Percentiles rank a stretch among this genome's conserved stretches.
Evolutionary conservation across 2,888 invertebrate genomes (phyloP).

Genomic region (Eupithecia subumbrata): DNA sequence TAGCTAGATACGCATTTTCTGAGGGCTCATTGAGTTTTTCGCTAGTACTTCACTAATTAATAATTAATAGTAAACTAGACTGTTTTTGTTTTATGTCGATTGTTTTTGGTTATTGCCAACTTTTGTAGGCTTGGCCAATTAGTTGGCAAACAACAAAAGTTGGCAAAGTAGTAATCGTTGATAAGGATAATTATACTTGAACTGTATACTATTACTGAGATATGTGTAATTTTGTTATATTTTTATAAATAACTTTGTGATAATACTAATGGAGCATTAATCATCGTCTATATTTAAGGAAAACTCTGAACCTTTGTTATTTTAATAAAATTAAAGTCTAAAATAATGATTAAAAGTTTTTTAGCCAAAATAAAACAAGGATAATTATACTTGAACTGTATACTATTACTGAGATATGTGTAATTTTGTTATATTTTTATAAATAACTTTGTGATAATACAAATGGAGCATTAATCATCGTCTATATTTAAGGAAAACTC

Average conservation of each 20-base stretch:
- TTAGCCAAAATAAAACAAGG: conserved; percentile 43
- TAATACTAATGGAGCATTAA: conserved; percentile 1
- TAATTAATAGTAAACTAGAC: too few species aligned
- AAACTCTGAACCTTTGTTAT: background rate
- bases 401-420: background rate
- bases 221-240: conserved; percentile 1
- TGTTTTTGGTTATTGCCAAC: background rate
- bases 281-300: background rate
- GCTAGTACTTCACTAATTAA: too few species aligned
- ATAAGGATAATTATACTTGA: background rate
- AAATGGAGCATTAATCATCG: background rate
- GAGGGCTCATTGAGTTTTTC: background rate
- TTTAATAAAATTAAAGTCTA: background rate
- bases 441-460: background rate
- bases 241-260: background rate
- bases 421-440: background rate
- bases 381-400: background rate
- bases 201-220: background rate
- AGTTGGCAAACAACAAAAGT: too few species aligned
- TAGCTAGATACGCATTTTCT: background rate
- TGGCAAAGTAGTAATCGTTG: too few species aligned
- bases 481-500: background rate
- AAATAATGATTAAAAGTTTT: background rate
- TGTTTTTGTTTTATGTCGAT: too few species aligned
- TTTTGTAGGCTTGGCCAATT: background rate